Base-by-base conservation (phyloP, 2,113 vertebrate genomes). In the Pholis gunnellus region DNA sequence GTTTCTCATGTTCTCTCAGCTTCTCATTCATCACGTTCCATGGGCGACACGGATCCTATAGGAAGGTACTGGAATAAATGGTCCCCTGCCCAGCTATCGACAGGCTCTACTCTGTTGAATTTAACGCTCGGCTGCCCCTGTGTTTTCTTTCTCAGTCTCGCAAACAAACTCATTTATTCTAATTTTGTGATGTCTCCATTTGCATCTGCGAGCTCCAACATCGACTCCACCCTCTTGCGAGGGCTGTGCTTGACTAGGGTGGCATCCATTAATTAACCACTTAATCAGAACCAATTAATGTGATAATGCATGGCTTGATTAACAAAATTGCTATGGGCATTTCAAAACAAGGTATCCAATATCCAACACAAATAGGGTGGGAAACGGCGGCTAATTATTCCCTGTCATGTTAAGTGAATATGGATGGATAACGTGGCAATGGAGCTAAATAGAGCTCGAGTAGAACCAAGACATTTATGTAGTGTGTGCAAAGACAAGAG, bases 161-260 rank as follows among this genome's bases (percentile, higher is more conserved):
- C 83, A 92, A 84, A 90, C 83, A 87, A 84, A 86, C 82, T 91
- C 76, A 92, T 94, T 91, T 84, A 85, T 91, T 93, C 69, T 86
- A 86, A 93, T 93, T 87, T 86, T 15, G 63, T 77, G 75, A 92
- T 65, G 82, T 88, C 86, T 88, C 87, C 66, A 89, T 93, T 84
- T 56, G 77, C 87, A 88, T 83, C 72, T 70, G 77, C 14, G 6
- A 75, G 73, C 71, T 61, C 79, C 7, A 77, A 82, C 74, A 88
- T 80, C 79, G 56, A 70, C 89, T 83, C 80, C 87, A 42, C 88
- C 84, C 74, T 65, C 72, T 79, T 69, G 65, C 22, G 48, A n/a
- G 59, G 73, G 82, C 74, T 54, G 29, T 15, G 60, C 73, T 81
- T 72, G 78, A 81, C 81, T 67, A 40, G 74, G 70, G 75, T 76